Base-by-base conservation (phyloP, 2,113 vertebrate species). In the Lipotes vexillifer region DNA sequence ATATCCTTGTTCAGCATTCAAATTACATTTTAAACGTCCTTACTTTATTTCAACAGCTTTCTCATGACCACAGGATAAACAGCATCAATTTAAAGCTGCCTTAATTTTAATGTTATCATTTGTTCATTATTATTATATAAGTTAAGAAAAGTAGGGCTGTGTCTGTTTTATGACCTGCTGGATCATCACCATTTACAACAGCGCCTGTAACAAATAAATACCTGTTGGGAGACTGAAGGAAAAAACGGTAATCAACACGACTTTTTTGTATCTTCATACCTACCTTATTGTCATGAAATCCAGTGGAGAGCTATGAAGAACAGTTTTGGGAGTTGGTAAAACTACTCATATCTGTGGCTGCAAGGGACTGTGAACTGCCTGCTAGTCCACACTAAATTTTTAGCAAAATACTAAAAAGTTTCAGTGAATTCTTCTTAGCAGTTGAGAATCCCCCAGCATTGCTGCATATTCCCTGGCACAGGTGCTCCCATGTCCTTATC, bases 401-500 rank as follows among this genome's bases (percentile, higher is more conserved):
- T 27, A 77, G 17, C 21, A 69, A 14, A 31, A n/a, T 18, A 13
- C 5, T 13, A 8, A 55, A 52, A 87, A 4, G 5, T 8, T 49
- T 18, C 17, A 41, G 1, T 33, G 20, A 27, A 69, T 57, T 27
- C 18, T 83, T 71, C 52, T 33, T 4, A 44, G 3, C 2, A 25
- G 2, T 3, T 1, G 4, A 1, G 11, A 18, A 33, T 13, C 18
- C 41, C 9, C 17, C 4, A 7, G 10, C 4, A 33, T 31, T 15
- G 2, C 11, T 44, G 38, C 41, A 14, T 14, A 0, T 29, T 63
- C 4, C 36, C 38, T n/a, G 21, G 1, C 9, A 41, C 0, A 6
- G 2, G 18, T 59, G 13, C 13, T 13, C 2, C 20, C 3, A 25
- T 1, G 0, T 5, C 65, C 0, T 41, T 18, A 25, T 14, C 6